Percentiles rank a stretch among this genome's conserved stretches.
phyloP scores from a whole-genome alignment of 2,888 invertebrate genomes.

The Macrostomum cliftonense region DNA sequence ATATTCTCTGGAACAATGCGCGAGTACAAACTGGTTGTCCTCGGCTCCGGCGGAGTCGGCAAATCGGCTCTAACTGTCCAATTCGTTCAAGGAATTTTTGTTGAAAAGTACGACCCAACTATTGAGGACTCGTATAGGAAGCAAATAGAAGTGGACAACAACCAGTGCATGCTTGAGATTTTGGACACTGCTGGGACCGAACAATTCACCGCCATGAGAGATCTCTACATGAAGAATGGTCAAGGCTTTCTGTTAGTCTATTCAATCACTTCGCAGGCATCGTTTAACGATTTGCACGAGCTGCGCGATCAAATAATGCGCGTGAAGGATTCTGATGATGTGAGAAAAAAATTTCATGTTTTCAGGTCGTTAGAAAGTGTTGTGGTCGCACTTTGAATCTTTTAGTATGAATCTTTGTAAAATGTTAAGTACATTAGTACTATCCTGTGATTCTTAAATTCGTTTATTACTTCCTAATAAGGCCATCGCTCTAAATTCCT shows the following conservation, averaged over 20 bases:
- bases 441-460: no score
- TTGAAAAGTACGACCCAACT: constrained; percentile 97
- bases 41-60: constrained; percentile 98
- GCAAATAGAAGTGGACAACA: constrained; percentile 97
- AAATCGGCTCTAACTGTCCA: constrained; percentile 92
- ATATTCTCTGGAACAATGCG: constrained; percentile 57
- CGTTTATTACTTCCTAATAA: no score
- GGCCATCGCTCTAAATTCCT: no score
- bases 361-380: no score
- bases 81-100: constrained; percentile 96
- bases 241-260: constrained; percentile 98
- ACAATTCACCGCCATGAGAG: constrained; percentile 99
- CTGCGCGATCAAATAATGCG: constrained; percentile 92
- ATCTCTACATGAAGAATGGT: constrained; percentile 99
- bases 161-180: constrained; percentile 98
- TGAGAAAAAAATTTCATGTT: constrained; percentile 21
- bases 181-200: constrained; percentile 95
- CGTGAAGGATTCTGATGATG: constrained; percentile 54
- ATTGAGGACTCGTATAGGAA: constrained; percentile 99
- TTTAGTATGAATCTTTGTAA: no score
- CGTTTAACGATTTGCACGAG: constrained; percentile 97
- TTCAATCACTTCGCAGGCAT: constrained; percentile 98
- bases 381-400: not conserved
- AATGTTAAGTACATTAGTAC: no score
- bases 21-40: constrained; percentile 98